A percentile compares a stretch with the other conserved stretches of the same genome.
Conservation (phyloP, 1,140 invertebrate species). For the Agraylea sexmaculata region DNA sequence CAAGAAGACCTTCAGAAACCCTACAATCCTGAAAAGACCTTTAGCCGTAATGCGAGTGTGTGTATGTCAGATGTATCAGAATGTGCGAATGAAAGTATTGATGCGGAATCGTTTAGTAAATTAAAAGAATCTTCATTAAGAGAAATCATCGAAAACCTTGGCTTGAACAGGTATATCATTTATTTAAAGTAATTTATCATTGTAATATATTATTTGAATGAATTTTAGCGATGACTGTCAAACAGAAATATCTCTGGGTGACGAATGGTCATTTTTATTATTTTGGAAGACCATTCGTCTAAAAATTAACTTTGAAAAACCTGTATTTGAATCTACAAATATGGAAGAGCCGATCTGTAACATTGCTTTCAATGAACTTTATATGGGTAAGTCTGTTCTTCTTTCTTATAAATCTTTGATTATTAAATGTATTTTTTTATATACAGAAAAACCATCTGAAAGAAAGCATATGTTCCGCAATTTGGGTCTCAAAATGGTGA, state of each 20-base stretch:
- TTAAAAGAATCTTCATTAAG: too few relatives aligned
- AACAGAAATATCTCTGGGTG: not conserved
- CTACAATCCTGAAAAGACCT: too few relatives aligned
- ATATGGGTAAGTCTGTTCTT: too few relatives aligned
- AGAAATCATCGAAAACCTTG: not conserved
- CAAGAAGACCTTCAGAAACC: too few relatives aligned
- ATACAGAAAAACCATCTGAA: not conserved
- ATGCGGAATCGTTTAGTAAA: not conserved
- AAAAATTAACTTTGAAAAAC: conserved; percentile 4
- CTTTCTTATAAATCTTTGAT: too few relatives aligned
- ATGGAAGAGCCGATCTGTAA: not conserved
- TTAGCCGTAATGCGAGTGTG: too few relatives aligned
- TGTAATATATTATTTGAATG: not conserved
- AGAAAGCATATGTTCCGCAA: conserved; percentile 1
- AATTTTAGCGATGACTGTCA: conserved; percentile 8
- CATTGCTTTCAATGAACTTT: not conserved
- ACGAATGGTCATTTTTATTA: conserved; percentile 6
- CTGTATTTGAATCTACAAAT: not conserved
- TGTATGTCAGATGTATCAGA: too few relatives aligned
- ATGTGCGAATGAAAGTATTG: not conserved
- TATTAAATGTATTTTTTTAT: too few relatives aligned
- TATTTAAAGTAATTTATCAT: not conserved
- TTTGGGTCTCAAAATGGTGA: not conserved
- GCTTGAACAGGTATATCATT: conserved; percentile 7
- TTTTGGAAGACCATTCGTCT: conserved; percentile 2